Evolutionary conservation across 2,113 vertebrate genomes (phyloP).

Genomic region (Ranitomeya variabilis): DNA sequence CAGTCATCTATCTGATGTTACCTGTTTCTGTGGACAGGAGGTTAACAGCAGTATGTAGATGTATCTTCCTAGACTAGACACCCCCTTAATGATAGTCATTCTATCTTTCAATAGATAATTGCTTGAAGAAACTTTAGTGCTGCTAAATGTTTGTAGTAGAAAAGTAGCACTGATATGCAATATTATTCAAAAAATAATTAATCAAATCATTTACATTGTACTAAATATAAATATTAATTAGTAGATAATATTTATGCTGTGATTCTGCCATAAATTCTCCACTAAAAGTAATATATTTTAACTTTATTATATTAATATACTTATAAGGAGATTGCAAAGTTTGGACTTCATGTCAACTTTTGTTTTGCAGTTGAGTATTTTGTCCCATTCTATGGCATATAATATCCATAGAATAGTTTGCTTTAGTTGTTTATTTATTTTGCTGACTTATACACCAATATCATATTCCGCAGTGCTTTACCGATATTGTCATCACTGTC

Average conservation of each 20-base stretch:
- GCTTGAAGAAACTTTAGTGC: background rate
- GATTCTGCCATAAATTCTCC: constrained; percentile 24
- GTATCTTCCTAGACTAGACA: constrained; percentile 65
- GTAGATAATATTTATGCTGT: background rate
- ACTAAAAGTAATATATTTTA: background rate
- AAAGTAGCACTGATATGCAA: background rate
- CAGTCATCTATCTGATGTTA: constrained; percentile 68
- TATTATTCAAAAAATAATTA: background rate
- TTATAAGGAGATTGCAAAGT: constrained; percentile 56
- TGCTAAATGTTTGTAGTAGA: background rate
- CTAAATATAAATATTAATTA: background rate
- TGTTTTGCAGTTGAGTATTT: background rate
- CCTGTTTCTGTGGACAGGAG: constrained; percentile 77
- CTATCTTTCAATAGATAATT: background rate
- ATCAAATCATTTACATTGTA: background rate
- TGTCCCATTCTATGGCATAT: background rate
- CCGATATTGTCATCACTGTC: too few relatives aligned
- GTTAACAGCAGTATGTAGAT: constrained; percentile 81
- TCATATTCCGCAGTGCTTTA: too few relatives aligned
- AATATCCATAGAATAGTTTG: background rate
- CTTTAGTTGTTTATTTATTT: too few relatives aligned
- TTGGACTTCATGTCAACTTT: background rate
- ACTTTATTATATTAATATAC: too few relatives aligned
- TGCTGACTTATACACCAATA: too few relatives aligned
- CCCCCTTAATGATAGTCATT: background rate